Base-by-base conservation (phyloP, 2,113 vertebrate genomes). In the Pelecanoides urinatrix region DNA sequence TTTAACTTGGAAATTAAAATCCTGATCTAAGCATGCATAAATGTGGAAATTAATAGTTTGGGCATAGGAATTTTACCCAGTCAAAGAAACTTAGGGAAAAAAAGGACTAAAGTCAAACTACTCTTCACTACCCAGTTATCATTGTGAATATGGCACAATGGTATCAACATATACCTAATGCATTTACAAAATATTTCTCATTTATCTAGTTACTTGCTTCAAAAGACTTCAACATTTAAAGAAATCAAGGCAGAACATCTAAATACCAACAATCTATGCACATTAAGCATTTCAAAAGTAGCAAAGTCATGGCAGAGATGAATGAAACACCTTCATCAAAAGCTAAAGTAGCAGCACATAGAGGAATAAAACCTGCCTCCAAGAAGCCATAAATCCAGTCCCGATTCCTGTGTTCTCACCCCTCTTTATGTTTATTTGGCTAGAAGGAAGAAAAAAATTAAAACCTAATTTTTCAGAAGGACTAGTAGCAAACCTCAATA, bases 391-490 rank as follows among this genome's bases (percentile, higher is more conserved):
- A 92, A 96, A 97, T 82, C 66, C 62, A 82, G 13, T 63, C 73
- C 21, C 0, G 0, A 29, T 42, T 91, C 55, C 49, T 44, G 56
- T 26, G 34, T 81, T 84, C 91, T 87, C 49, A 84, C 16, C 8
- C 42, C 53, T 74, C 49, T 81, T 74, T 63, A 32, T 47, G 63
- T 66, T 88, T 90, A 90, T 93, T 94, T 91, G 86, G 53, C 77
- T 89, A 75, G 70, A 92, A 95, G 65, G 77, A 15, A 89, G 38
- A 66, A 88, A 85, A 96, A 89, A 86, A 45, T 66, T 91, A 72
- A 96, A 94, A 84, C 6, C 83, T 72, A 49, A 78, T 84, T 95
- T 94, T 87, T 92, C 88, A 87, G 66, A 62, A 88, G 68, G 81
- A 70, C 44, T 81, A 72, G 34, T 38, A 82, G 62, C 25, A 92